Conservation (phyloP, 2,113 vertebrate species). For the Cygnus buccinator region DNA sequence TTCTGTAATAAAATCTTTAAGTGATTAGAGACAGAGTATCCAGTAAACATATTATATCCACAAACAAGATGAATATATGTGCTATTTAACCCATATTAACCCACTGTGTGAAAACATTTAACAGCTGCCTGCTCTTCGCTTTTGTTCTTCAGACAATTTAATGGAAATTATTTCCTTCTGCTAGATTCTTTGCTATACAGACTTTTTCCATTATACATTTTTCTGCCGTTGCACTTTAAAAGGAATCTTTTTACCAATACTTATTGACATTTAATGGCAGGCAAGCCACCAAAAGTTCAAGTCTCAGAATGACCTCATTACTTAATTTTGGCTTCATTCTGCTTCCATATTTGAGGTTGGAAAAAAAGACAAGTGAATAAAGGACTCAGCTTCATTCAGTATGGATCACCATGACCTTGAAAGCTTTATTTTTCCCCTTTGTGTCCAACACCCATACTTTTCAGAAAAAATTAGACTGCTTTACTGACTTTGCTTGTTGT, state of each 20-base stretch:
- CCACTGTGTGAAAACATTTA: conserved; percentile 16
- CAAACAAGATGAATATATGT: not conserved
- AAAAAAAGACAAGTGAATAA: not conserved
- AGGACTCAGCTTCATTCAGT: not conserved
- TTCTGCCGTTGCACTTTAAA: not conserved
- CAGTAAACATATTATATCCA: not conserved
- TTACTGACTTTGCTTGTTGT: not conserved
- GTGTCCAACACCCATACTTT: not conserved
- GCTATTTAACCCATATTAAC: not conserved
- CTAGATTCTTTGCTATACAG: not conserved
- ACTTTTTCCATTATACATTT: not conserved
- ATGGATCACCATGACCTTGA: not conserved
- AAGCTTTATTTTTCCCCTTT: not conserved
- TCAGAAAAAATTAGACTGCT: not conserved
- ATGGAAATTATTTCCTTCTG: not conserved
- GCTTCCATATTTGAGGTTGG: not conserved
- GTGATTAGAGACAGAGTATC: not conserved
- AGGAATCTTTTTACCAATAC: not conserved
- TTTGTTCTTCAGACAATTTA: not conserved
- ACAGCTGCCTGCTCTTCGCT: not conserved
- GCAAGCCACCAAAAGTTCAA: not conserved
- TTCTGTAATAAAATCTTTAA: not conserved
- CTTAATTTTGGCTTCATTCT: conserved; percentile 3
- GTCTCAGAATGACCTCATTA: not conserved
- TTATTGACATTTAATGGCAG: conserved; percentile 4